These are phyloP conservation scores for Sinhomidia bicolor DNA, from an alignment of 2,888 invertebrate species.

Conservation along the genomic window DNA sequence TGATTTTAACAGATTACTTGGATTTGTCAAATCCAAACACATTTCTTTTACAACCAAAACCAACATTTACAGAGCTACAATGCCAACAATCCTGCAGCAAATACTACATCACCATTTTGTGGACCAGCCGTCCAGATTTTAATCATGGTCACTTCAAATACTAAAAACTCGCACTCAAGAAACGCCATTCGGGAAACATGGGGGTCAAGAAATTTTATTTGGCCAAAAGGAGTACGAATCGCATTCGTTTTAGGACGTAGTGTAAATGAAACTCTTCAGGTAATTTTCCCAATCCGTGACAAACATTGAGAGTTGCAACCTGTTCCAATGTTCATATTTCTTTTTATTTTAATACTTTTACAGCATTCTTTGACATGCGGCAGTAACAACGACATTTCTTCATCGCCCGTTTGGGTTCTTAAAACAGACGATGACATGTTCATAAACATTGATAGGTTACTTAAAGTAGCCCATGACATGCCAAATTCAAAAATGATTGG, in stretches of 20 bases:
- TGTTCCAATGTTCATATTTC: no score
- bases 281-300: no score
- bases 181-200: conserved; percentile 88
- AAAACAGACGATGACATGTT: conserved; percentile 95
- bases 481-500: conserved; percentile 83
- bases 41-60: conserved; percentile 76
- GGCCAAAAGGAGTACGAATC: conserved; percentile 82
- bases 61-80: conserved; percentile 29
- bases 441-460: conserved; percentile 86
- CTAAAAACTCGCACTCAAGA: conserved; percentile 82
- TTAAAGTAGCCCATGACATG: conserved; percentile 78
- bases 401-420: conserved; percentile 86
- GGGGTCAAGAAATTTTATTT: conserved; percentile 83
- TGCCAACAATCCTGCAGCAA: conserved; percentile 27
- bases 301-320: no score
- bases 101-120: conserved; percentile 71
- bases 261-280: conserved; percentile 83
- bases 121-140: conserved; percentile 76
- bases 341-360: no score
- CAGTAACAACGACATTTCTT: conserved; percentile 74
- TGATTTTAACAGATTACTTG: conserved; percentile 77
- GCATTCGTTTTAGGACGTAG: conserved; percentile 86
- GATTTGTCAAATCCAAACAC: conserved; percentile 74
- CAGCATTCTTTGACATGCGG: conserved; percentile 86
- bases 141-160: conserved; percentile 77